Evolutionary conservation across 2,113 vertebrate species (phyloP), one percentile per base, ranked within the genome.

Genomic region (Hucho hucho): DNA sequence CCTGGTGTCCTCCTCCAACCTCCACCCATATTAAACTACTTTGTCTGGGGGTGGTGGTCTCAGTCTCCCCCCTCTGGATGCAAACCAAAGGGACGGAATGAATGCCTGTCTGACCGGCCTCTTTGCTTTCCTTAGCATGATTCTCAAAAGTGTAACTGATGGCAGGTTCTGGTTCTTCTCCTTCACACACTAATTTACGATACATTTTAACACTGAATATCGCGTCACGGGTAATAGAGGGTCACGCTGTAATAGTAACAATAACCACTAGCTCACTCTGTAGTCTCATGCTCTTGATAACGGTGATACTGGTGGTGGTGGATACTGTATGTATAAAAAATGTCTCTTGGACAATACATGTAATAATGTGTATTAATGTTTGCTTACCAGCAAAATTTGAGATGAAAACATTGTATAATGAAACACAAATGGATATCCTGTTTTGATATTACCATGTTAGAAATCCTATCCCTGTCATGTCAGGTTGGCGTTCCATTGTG

Each of bases 201-300:
- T 81, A 90, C 26, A 91, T 86, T 87, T 88, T 93, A 93, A 93
- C 90, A 84, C 74, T 53, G 24, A 86, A 84, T 84, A 32, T 70
- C 84, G 88, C 84, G 79, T 68, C 61, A 37, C 37, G 0, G 37
- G 73, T 79, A 72, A 74, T 83, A 11, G 14, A 20, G 18, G 61
- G 78, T 90, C 88, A 85, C 84, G 59, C 84, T n/a, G 32, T 87
- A 89, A 84, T 67, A 63, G 14, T 53, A 53, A 53, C 80, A 87
- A 88, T 93, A 92, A 88, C 88, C 78, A 92, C 91, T 93, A 92
- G 93, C 92, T 83, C 83, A 75, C 82, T 78, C 76, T 79, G 43
- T 83, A 72, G 80, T 29, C 56, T 71, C 58, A 22, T 61, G 58
- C 13, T 9, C n/a, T n/a, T 11, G 58, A 11, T 22, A 22, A 11